Evolutionary conservation across 2,113 vertebrate species (phyloP).

Genomic region (Blennius ocellaris): DNA sequence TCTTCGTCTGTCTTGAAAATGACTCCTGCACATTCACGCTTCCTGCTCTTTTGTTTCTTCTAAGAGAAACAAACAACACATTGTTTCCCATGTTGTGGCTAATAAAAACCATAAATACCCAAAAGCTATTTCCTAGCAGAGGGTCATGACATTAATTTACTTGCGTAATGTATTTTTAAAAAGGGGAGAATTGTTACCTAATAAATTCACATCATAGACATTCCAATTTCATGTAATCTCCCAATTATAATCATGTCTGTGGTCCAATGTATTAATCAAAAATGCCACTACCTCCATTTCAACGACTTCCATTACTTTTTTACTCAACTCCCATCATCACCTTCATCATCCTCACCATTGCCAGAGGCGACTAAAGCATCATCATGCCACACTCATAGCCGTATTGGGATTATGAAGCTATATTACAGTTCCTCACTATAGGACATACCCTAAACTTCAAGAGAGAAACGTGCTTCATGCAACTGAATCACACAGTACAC

Average conservation of each 20-base stretch:
- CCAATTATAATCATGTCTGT: neutral
- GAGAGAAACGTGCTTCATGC: neutral
- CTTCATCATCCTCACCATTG: neutral
- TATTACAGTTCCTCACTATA: slow-evolving; percentile 5
- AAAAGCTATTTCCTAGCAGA: neutral
- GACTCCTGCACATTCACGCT: neutral
- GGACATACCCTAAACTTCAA: neutral
- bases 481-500: neutral
- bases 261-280: slow-evolving; percentile 28
- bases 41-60: slow-evolving; percentile 6
- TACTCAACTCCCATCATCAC: slow-evolving; percentile 12
- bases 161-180: neutral
- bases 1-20: slow-evolving; percentile 14
- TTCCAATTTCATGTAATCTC: neutral
- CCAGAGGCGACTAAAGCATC: slow-evolving; percentile 26
- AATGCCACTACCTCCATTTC: slow-evolving; percentile 32
- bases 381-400: neutral
- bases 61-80: neutral
- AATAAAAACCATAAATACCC: neutral
- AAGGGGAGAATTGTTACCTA: neutral
- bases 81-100: slow-evolving; percentile 1
- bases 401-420: slow-evolving; percentile 2
- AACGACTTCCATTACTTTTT: slow-evolving; percentile 38
- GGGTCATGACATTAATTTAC: neutral
- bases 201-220: neutral